Percentiles rank a stretch among this genome's conserved stretches.
Evolutionary conservation across 2,888 invertebrate species (phyloP).

Genomic region (Lathronympha strigana): DNA sequence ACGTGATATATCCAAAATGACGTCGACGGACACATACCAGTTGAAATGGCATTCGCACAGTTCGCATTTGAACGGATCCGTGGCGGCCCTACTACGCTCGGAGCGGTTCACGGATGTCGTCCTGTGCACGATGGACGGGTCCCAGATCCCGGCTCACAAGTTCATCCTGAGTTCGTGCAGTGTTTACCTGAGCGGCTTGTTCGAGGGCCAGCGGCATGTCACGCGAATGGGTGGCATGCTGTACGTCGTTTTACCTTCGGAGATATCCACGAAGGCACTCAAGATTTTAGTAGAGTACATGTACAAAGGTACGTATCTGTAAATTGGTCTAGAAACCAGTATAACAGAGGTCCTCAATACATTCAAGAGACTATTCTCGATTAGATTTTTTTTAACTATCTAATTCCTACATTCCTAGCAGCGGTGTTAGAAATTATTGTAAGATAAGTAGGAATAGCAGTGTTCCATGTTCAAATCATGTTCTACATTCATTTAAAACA

Average conservation of each 20-base stretch:
- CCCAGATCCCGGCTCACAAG: slow-evolving; percentile 93
- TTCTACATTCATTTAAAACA: too few relatives aligned
- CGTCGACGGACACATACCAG: slow-evolving; percentile 91
- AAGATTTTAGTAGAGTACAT: slow-evolving; percentile 93
- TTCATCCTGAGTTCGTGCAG: slow-evolving; percentile 94
- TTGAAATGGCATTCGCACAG: slow-evolving; percentile 95
- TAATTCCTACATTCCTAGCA: too few relatives aligned
- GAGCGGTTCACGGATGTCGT: slow-evolving; percentile 93
- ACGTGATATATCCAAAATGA: slow-evolving; percentile 60
- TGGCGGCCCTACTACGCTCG: slow-evolving; percentile 90
- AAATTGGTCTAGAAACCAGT: neutral
- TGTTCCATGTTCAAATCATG: too few relatives aligned
- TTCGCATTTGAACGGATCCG: slow-evolving; percentile 91
- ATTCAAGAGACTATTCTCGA: too few relatives aligned
- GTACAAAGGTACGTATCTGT: slow-evolving; percentile 86
- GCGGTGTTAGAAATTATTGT: too few relatives aligned
- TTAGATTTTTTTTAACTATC: too few relatives aligned
- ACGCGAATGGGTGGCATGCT: slow-evolving; percentile 82
- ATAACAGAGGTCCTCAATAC: too few relatives aligned
- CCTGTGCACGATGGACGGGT: slow-evolving; percentile 90
- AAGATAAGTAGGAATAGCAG: too few relatives aligned
- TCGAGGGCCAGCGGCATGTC: slow-evolving; percentile 78
- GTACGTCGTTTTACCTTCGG: slow-evolving; percentile 91
- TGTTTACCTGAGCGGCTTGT: slow-evolving; percentile 73
- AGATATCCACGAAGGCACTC: slow-evolving; percentile 91